A percentile compares a stretch with the other conserved stretches of the same genome.
These are phyloP conservation scores for Phocoena sinus DNA, from an alignment of 2,113 vertebrate genomes.

Conservation along the genomic window DNA sequence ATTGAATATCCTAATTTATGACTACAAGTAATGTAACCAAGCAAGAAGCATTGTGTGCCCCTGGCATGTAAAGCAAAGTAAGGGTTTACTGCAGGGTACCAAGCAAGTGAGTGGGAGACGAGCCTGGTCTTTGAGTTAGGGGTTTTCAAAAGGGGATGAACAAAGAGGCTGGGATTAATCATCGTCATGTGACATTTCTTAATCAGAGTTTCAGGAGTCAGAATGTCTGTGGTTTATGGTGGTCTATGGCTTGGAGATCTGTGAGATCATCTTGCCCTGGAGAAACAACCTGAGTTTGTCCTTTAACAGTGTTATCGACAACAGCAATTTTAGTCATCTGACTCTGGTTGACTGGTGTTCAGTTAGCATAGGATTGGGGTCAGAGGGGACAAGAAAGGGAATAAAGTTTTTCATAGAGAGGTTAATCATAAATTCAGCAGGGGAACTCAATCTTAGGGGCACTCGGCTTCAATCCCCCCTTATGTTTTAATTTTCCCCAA, in stretches of 20 bases:
- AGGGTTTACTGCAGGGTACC: not conserved
- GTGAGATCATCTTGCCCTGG: not conserved
- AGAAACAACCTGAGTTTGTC: not conserved
- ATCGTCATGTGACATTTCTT: not conserved
- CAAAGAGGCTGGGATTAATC: not conserved
- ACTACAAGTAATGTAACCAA: not conserved
- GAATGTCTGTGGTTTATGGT: not conserved
- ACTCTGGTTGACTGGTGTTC: not conserved
- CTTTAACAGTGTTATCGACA: not conserved
- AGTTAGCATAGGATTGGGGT: not conserved
- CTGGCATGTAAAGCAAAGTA: not conserved
- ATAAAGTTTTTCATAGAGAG: too few relatives aligned
- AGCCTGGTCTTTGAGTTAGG: not conserved
- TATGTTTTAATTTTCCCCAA: not conserved
- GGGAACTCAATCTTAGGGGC: not conserved
- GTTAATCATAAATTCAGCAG: not conserved
- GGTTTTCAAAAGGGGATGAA: not conserved
- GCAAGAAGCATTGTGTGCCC: not conserved
- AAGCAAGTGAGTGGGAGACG: not conserved
- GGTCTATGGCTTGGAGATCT: not conserved
- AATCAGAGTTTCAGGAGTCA: not conserved
- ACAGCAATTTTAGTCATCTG: not conserved
- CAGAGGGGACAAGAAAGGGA: not conserved
- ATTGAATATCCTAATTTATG: not conserved
- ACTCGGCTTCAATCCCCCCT: not conserved